Evolutionary conservation across 2,113 vertebrate species (phyloP).

Genomic region (Xiphophorus hellerii): DNA sequence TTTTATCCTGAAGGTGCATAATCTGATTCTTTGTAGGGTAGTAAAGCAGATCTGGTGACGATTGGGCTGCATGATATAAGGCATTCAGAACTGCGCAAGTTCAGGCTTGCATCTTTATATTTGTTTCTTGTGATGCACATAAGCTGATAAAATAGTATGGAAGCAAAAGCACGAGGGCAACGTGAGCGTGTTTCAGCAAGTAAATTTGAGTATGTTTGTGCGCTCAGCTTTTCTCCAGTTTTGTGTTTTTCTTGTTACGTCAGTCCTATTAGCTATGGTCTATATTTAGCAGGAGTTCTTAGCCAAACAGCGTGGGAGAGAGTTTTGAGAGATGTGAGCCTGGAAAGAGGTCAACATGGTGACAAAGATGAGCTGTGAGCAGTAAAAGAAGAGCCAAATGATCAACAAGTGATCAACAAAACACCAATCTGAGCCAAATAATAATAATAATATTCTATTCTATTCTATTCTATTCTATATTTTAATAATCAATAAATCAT

Average conservation of each 20-base stretch:
- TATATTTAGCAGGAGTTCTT: slow-evolving; percentile 70
- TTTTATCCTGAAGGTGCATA: slow-evolving; percentile 5
- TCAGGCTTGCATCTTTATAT: neutral
- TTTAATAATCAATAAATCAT: neutral
- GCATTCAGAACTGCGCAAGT: neutral
- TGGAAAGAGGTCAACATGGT: slow-evolving; percentile 59
- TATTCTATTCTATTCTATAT: neutral
- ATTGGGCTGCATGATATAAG: slow-evolving; percentile 5
- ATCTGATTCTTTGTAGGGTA: slow-evolving; percentile 25
- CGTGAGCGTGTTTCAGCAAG: neutral
- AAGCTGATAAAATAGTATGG: neutral
- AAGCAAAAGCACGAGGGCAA: neutral
- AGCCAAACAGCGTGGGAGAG: slow-evolving; percentile 60
- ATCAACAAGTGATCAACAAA: neutral
- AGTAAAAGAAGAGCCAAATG: neutral
- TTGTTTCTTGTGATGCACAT: neutral
- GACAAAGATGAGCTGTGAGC: slow-evolving; percentile 34
- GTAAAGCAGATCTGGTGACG: slow-evolving; percentile 26
- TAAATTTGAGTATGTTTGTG: slow-evolving; percentile 29
- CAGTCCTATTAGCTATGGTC: slow-evolving; percentile 62
- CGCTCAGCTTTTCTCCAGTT: slow-evolving; percentile 54
- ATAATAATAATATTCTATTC: neutral
- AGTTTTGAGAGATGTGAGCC: slow-evolving; percentile 48
- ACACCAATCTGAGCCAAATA: neutral
- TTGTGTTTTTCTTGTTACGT: slow-evolving; percentile 66